Base-by-base conservation (phyloP, 2,113 vertebrate genomes). In the Picathartes gymnocephalus region DNA sequence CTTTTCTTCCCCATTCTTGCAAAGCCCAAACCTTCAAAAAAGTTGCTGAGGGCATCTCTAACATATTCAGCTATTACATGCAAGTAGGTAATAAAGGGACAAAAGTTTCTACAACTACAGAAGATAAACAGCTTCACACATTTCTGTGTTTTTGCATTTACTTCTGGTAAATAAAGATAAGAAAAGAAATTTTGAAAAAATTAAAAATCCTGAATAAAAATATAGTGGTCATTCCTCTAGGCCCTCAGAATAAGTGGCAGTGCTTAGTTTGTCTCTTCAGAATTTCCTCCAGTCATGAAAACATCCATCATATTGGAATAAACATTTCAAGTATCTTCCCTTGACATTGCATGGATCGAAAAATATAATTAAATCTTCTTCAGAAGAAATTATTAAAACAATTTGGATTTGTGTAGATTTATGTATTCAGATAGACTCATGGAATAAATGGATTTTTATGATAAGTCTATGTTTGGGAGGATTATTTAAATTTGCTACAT, bases 391-490 rank as follows among this genome's bases (percentile, higher is more conserved):
- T 90, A 90, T 72, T 87, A 73, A 68, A 91, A 68, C 53, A 81
- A 54, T 90, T 88, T 76, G 33, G 35, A 72, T 88, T 95, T 91
- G n/a, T 61, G n/a, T 66, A 72, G 57, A 77, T 72, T 57, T 86
- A 88, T 65, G 70, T 81, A 92, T 88, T 93, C 44, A 89, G 81
- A 70, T 9, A 93, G 31, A 91, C 92, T 62, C 33, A 58, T 25
- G 40, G 72, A 88, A 69, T 92, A 94, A 93, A 90, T 89, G 66
- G 58, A 94, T 94, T 96, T 90, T 95, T 93, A 93, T 90, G 28
- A 65, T 94, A 77, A 77, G 19, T 33, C 81, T 61, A 15, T 28
- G 27, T 87, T 87, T 93, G 61, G 65, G 39, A 78, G 61, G 65
- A 96, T 95, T 96, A 90, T 90, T 93, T 80, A 69, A 84, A 92